Evolutionary conservation across 2,797 vertebrate genomes (phyloP).

Genomic region (Pseudochirops cupreus): DNA sequence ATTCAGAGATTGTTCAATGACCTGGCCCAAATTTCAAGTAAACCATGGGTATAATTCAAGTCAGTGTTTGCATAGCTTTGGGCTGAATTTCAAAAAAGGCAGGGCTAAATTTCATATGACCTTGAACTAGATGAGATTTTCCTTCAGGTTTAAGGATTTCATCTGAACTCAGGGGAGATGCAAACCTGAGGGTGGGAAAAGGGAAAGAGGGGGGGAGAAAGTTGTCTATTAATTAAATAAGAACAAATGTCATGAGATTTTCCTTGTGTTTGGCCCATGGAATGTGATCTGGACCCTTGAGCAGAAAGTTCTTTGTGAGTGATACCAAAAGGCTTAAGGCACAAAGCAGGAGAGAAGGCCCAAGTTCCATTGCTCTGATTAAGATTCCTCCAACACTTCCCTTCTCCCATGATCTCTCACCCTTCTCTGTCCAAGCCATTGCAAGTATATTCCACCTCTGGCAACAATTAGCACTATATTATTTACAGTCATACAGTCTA

Average conservation of each 20-base stretch:
- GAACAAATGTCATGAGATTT: conserved; percentile 40
- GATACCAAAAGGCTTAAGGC: conserved; percentile 34
- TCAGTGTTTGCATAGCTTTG: not conserved
- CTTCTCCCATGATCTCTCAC: not conserved
- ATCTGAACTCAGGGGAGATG: conserved; percentile 14
- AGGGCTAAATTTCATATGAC: conserved; percentile 42
- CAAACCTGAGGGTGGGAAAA: not conserved
- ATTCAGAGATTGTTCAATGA: not conserved
- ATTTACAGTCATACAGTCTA: not conserved
- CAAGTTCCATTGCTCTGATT: not conserved
- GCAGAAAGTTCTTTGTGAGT: conserved; percentile 32
- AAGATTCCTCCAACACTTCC: conserved; percentile 32
- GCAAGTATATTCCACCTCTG: conserved; percentile 28
- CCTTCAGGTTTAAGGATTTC: not conserved
- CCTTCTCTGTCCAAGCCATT: conserved; percentile 12
- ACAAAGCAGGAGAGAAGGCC: conserved; percentile 41
- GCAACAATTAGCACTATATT: not conserved
- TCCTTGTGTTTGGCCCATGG: conserved; percentile 14
- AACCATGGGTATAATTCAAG: not conserved
- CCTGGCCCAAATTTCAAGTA: not conserved
- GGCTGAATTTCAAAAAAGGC: conserved; percentile 35
- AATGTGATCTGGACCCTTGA: not conserved
- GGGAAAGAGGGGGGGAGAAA: not conserved
- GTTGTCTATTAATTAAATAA: not conserved
- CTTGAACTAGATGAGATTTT: conserved; percentile 41